A percentile compares a stretch with the other conserved stretches of the same genome.
Conservation (phyloP, 2,113 vertebrate species). For the Tretioscincus oriximinensis region DNA sequence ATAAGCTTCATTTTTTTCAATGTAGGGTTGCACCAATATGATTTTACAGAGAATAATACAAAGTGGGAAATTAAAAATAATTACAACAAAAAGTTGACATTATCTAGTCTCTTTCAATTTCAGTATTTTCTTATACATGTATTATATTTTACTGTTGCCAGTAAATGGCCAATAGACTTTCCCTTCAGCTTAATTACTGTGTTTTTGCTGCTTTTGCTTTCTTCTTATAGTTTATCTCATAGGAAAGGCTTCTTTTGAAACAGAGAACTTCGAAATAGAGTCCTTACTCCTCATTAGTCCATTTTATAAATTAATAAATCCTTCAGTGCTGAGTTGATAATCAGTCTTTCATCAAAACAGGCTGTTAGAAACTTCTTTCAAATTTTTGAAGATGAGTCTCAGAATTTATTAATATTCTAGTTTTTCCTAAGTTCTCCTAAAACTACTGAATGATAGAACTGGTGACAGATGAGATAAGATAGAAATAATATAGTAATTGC, state of each 20-base stretch:
- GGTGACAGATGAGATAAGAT: constrained; percentile 22
- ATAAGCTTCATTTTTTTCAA: no score
- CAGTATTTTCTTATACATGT: constrained; percentile 35
- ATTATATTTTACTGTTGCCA: constrained; percentile 27
- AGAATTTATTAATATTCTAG: constrained; percentile 34
- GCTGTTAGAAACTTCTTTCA: constrained; percentile 43
- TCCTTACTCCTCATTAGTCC: constrained; percentile 13
- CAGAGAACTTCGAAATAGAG: background rate
- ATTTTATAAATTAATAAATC: constrained; percentile 56
- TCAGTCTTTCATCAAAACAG: constrained; percentile 38
- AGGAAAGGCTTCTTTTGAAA: constrained; percentile 8
- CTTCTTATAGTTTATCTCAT: constrained; percentile 34
- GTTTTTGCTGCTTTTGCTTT: constrained; percentile 42
- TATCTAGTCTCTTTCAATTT: constrained; percentile 19
- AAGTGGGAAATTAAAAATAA: no score
- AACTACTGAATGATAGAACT: constrained; percentile 11
- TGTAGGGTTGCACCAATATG: background rate
- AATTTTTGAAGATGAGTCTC: constrained; percentile 48
- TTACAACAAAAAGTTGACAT: no score
- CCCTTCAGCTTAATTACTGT: constrained; percentile 3
- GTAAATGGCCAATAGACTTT: constrained; percentile 21
- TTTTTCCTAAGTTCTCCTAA: constrained; percentile 36
- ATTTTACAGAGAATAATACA: background rate
- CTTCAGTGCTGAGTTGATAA: constrained; percentile 38
- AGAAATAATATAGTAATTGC: constrained; percentile 5